Percentiles rank a stretch among this genome's conserved stretches.
These are phyloP conservation scores for Leptinotarsa peninsularis DNA, from an alignment of 2,888 invertebrate species.

Conservation along the genomic window DNA sequence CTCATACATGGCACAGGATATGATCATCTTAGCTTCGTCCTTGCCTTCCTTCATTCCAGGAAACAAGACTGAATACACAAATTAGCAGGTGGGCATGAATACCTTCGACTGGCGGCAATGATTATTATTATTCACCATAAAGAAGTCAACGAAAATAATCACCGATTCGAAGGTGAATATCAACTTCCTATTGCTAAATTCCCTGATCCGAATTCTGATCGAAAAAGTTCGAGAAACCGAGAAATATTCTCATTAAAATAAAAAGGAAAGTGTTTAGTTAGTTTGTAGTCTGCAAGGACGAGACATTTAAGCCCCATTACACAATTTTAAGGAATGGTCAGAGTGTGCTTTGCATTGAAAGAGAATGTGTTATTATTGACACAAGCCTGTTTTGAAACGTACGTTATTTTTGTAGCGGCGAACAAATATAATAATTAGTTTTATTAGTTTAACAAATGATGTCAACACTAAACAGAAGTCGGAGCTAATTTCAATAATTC, in stretches of 20 bases:
- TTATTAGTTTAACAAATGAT: conserved; percentile 7
- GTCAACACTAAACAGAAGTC: neutral
- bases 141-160: neutral
- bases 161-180: neutral
- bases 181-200: neutral
- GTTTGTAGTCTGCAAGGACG: conserved; percentile 37
- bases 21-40: neutral
- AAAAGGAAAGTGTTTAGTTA: conserved; percentile 41
- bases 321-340: conserved; percentile 16
- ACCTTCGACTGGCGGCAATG: neutral
- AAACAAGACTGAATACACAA: neutral
- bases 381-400: neutral
- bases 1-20: neutral
- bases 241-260: conserved; percentile 27
- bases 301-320: conserved; percentile 27
- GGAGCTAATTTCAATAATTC: neutral
- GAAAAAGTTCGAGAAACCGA: neutral
- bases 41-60: neutral
- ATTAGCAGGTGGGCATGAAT: neutral
- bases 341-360: conserved; percentile 7
- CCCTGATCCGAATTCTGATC: conserved; percentile 12
- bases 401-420: neutral
- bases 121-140: neutral
- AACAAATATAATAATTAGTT: neutral
- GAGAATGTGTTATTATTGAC: neutral